These are phyloP conservation scores for Trichomalopsis sarcophagae DNA, from an alignment of 1,140 invertebrate genomes.

Conservation along the genomic window DNA sequence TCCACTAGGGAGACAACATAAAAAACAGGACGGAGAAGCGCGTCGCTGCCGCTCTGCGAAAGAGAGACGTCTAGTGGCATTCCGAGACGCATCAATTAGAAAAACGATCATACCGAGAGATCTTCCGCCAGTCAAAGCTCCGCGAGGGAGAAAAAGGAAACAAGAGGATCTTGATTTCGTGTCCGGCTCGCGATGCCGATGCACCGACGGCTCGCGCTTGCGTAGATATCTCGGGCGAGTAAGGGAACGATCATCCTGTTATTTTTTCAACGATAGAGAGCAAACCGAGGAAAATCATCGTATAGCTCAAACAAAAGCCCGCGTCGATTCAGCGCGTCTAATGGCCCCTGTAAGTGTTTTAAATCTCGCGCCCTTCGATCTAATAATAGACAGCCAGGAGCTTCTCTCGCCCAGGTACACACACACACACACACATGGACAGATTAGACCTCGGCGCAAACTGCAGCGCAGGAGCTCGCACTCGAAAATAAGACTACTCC, in stretches of 20 bases:
- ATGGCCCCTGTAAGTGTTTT: conserved; percentile 20
- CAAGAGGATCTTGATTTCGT: conserved; percentile 24
- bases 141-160: background rate
- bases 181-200: background rate
- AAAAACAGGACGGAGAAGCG: conserved; percentile 49
- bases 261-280: background rate
- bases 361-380: conserved; percentile 1
- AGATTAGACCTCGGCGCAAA: conserved; percentile 45
- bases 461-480: background rate
- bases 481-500: conserved; percentile 48
- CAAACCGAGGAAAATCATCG: no score
- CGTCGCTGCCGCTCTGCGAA: conserved; percentile 16
- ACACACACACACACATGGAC: conserved; percentile 17
- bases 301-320: background rate
- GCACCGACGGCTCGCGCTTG: background rate
- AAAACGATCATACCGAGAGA: conserved; percentile 30
- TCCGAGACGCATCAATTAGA: conserved; percentile 37
- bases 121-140: conserved; percentile 35
- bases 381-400: background rate
- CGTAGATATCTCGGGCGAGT: background rate
- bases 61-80: conserved; percentile 35
- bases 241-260: background rate
- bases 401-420: background rate
- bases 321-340: background rate
- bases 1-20: conserved; percentile 59